These are phyloP conservation scores for Escarpia spicata DNA, from an alignment of 2,888 invertebrate species.

Conservation along the genomic window DNA sequence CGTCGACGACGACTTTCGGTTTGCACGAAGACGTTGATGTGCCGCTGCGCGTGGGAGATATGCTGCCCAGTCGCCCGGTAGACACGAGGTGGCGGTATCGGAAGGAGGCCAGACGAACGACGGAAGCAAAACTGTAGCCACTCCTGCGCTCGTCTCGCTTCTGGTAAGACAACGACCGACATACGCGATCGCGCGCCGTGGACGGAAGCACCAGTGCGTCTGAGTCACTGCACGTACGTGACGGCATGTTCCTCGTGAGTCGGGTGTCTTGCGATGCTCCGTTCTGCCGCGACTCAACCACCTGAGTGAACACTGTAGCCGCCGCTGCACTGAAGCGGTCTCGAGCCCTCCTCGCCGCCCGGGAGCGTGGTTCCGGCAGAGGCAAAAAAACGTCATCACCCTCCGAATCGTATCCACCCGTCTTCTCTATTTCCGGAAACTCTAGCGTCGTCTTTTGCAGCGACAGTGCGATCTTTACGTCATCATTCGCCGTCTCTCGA, in stretches of 20 bases:
- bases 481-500: neutral
- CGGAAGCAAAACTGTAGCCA: neutral
- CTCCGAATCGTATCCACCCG: neutral
- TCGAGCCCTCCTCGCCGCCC: neutral
- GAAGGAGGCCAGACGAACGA: constrained; percentile 13
- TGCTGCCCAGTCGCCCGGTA: neutral
- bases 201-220: neutral
- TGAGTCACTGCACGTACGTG: neutral
- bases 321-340: neutral
- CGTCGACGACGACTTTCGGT: neutral
- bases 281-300: neutral
- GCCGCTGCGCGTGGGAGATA: neutral
- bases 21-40: neutral
- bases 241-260: neutral
- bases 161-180: neutral
- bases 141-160: neutral
- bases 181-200: neutral
- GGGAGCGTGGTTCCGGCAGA: neutral
- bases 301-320: neutral
- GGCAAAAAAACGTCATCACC: neutral
- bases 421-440: constrained; percentile 7
- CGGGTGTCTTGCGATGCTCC: neutral
- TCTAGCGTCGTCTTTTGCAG: neutral
- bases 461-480: neutral
- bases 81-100: neutral